Conservation (phyloP, 2,888 invertebrate genomes). For the Danaus chrysippus region DNA sequence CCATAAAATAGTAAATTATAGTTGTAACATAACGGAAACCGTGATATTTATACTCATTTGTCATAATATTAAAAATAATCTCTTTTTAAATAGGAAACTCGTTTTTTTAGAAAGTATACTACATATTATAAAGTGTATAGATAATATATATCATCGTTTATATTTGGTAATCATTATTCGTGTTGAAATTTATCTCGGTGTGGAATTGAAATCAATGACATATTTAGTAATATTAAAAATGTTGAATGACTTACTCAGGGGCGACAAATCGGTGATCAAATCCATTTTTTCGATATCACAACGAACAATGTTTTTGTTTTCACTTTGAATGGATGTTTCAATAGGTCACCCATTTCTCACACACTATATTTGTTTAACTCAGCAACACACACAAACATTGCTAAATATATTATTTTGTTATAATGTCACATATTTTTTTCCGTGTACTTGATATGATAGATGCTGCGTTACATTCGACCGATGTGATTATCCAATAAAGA, state of each 20-base stretch:
- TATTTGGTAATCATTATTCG: no score
- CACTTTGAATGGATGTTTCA: slow-evolving; percentile 69
- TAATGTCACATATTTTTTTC: slow-evolving; percentile 54
- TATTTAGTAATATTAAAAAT: not conserved
- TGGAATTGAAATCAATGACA: not conserved
- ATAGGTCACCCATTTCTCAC: slow-evolving; percentile 72
- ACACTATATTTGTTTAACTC: slow-evolving; percentile 42
- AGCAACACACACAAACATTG: slow-evolving; percentile 30
- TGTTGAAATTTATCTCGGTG: not conserved
- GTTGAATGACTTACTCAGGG: slow-evolving; percentile 55
- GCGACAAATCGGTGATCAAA: slow-evolving; percentile 63
- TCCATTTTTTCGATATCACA: slow-evolving; percentile 60
- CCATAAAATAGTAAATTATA: no score
- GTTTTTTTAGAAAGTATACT: no score
- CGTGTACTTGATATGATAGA: slow-evolving; percentile 41
- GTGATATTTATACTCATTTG: no score
- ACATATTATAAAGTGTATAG: no score
- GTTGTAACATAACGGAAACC: no score
- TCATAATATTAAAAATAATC: no score
- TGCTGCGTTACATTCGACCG: slow-evolving; percentile 36
- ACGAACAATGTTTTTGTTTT: slow-evolving; percentile 54
- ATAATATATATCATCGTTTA: no score
- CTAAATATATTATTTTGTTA: slow-evolving; percentile 19
- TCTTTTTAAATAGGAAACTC: no score
- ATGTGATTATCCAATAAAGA: slow-evolving; percentile 13